Conservation (phyloP, 2,888 invertebrate species). For the Plutella xylostella region DNA sequence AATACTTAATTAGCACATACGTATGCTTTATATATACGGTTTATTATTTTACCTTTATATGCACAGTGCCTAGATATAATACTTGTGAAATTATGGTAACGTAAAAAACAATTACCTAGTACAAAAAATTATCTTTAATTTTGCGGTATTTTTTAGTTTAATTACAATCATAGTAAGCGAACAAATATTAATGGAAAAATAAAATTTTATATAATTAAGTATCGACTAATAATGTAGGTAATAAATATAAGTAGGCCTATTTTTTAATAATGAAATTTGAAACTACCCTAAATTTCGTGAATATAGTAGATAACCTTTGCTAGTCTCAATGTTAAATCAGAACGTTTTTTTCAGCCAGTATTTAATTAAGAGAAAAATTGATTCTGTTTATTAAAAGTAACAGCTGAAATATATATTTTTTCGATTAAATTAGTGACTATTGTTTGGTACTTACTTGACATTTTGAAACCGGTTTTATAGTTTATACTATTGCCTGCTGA, state of each 20-base stretch:
- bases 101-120: too few relatives aligned
- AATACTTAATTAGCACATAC: not conserved
- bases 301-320: not conserved
- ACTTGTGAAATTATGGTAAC: too few relatives aligned
- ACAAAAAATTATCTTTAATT: too few relatives aligned
- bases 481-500: conserved; percentile 51
- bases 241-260: not conserved
- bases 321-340: not conserved
- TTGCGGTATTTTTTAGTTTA: too few relatives aligned
- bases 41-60: not conserved
- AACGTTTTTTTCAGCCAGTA: not conserved
- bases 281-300: not conserved
- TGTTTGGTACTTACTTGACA: conserved; percentile 53
- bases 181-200: not conserved
- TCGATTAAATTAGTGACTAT: not conserved
- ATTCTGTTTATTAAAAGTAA: conserved; percentile 1
- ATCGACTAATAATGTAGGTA: not conserved
- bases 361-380: not conserved
- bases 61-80: too few relatives aligned
- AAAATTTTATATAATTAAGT: not conserved
- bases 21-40: not conserved
- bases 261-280: not conserved
- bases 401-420: not conserved
- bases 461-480: conserved; percentile 59
- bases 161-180: not conserved